Conservation (phyloP, 2,113 vertebrate species). For the Seriola dumerili region DNA sequence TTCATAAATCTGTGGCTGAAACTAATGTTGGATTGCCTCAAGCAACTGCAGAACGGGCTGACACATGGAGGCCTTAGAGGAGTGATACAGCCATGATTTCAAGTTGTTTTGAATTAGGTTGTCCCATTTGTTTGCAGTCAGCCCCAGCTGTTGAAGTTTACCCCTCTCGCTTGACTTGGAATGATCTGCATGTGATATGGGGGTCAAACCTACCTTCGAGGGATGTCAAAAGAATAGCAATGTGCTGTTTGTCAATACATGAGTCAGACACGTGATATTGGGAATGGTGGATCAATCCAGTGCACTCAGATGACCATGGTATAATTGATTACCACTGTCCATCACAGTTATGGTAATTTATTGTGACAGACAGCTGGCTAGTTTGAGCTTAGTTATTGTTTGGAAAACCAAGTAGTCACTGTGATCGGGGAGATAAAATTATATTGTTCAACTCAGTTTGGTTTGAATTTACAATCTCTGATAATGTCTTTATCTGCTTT, state of each 20-base stretch:
- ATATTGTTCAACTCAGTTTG: background rate
- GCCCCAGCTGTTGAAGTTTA: conserved; percentile 21
- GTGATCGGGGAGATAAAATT: background rate
- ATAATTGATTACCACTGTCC: conserved; percentile 65
- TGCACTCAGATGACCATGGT: conserved; percentile 43
- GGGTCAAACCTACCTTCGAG: conserved; percentile 69
- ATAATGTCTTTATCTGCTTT: conserved; percentile 1
- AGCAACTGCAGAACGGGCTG: background rate
- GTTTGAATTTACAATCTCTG: background rate
- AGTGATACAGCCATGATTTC: background rate
- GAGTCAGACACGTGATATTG: conserved; percentile 56
- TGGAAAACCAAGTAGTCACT: background rate
- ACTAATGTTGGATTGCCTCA: conserved; percentile 53
- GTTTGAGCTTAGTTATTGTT: background rate
- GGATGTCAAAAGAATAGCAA: conserved; percentile 52
- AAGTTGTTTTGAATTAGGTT: conserved; percentile 35
- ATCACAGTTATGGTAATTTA: conserved; percentile 37
- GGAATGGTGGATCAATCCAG: conserved; percentile 68
- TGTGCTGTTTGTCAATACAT: conserved; percentile 55
- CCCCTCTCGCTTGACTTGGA: background rate
- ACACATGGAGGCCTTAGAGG: background rate
- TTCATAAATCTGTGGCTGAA: conserved; percentile 74
- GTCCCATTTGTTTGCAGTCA: background rate
- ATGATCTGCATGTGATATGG: conserved; percentile 1
- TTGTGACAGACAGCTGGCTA: conserved; percentile 25